Percentiles rank a stretch among this genome's conserved stretches.
Conservation (phyloP, 2,888 invertebrate species). For the Melitaea athalia region DNA sequence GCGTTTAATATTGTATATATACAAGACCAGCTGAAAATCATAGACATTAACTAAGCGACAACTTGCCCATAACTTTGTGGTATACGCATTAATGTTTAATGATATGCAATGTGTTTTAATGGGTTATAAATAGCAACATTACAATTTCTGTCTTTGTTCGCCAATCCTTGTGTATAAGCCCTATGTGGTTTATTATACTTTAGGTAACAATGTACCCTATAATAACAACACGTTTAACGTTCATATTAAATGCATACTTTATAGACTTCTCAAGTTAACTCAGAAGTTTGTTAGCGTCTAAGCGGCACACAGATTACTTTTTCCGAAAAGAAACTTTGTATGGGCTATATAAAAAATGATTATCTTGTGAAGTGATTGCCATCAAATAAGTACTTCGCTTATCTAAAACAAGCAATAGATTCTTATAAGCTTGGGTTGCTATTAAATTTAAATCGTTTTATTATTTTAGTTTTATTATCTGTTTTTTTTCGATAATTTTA, state of each 20-base stretch:
- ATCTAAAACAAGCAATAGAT: not conserved
- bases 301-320: not conserved
- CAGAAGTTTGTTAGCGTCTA: not conserved
- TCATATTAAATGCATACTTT: not conserved
- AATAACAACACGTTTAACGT: slow-evolving; percentile 2
- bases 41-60: slow-evolving; percentile 22
- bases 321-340: not conserved
- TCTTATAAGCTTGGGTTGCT: too few relatives aligned
- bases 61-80: slow-evolving; percentile 16
- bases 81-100: slow-evolving; percentile 21
- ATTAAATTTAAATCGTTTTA: too few relatives aligned
- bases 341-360: not conserved
- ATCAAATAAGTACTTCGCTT: not conserved
- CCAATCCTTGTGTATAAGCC: not conserved
- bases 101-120: slow-evolving; percentile 15
- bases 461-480: too few relatives aligned
- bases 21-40: slow-evolving; percentile 33
- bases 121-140: slow-evolving; percentile 12
- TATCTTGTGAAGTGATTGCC: slow-evolving; percentile 5
- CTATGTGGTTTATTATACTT: slow-evolving; percentile 1
- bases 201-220: not conserved
- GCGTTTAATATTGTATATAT: slow-evolving; percentile 34
- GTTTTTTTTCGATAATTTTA: too few relatives aligned
- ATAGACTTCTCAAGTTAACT: slow-evolving; percentile 4
- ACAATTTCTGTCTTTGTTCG: slow-evolving; percentile 14